These are phyloP conservation scores for Myiozetetes cayanensis DNA, from an alignment of 2,113 vertebrate species.

Conservation along the genomic window DNA sequence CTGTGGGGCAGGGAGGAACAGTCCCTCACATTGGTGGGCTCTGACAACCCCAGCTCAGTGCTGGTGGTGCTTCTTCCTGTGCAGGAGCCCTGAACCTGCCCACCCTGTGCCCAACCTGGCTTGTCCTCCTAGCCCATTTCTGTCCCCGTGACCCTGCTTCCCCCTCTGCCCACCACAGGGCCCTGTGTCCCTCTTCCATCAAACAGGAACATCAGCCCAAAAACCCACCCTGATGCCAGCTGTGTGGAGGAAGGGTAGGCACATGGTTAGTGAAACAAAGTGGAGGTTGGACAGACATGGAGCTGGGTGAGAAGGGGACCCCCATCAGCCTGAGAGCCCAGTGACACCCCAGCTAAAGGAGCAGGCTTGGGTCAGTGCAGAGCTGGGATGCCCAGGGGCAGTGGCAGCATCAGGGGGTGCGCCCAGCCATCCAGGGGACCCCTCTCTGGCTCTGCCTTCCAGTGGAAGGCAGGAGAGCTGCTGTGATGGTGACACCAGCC, in stretches of 20 bases:
- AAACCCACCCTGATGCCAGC: not conserved
- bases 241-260: accelerated
- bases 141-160: not conserved
- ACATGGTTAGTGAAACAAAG: not conserved
- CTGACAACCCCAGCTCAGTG: not conserved
- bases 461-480: not conserved
- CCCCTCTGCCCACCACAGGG: not conserved
- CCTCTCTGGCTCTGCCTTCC: not conserved
- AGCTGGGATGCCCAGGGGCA: too few species aligned
- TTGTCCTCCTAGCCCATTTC: not conserved
- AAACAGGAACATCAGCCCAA: not conserved
- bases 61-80: not conserved
- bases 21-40: accelerated
- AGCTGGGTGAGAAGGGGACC: not conserved
- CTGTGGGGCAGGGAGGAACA: not conserved
- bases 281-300: not conserved
- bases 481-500: not conserved
- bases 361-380: not conserved
- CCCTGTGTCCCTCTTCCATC: not conserved
- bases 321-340: not conserved
- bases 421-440: not conserved
- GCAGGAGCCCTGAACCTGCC: not conserved
- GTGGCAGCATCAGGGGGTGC: not conserved
- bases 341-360: not conserved
- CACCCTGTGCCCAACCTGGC: accelerated